A percentile compares a stretch with the other conserved stretches of the same genome.
Conservation (phyloP, 2,888 invertebrate genomes). For the Antheraea yamamai region DNA sequence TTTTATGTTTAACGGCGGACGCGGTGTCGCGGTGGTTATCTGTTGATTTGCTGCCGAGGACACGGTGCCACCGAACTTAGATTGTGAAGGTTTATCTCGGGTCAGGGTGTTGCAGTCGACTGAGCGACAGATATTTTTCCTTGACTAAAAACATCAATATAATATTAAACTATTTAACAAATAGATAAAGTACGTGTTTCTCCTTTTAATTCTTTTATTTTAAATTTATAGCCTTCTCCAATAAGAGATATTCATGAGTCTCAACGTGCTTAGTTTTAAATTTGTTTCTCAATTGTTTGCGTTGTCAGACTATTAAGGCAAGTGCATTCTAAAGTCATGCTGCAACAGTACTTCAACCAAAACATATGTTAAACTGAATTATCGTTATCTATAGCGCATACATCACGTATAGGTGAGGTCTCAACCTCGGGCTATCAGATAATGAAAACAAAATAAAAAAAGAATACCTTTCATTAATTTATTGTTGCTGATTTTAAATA, state of each 20-base stretch:
- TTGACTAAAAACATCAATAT: constrained; percentile 22
- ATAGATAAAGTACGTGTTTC: background rate
- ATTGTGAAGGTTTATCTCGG: constrained; percentile 69
- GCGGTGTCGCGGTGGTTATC: constrained; percentile 43
- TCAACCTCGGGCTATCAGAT: too few species aligned
- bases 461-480: too few species aligned
- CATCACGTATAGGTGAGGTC: too few species aligned
- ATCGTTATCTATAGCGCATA: too few species aligned
- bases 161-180: background rate
- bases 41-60: constrained; percentile 51
- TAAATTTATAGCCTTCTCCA: background rate
- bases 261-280: constrained; percentile 58
- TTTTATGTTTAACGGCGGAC: constrained; percentile 21
- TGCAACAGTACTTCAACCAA: background rate
- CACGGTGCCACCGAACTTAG: constrained; percentile 57
- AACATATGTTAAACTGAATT: too few species aligned
- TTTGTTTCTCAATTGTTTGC: constrained; percentile 55
- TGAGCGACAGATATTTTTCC: constrained; percentile 25
- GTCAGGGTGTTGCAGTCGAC: constrained; percentile 45
- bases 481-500: background rate
- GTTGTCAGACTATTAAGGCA: background rate
- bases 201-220: too few species aligned
- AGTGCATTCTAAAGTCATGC: background rate
- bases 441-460: too few species aligned
- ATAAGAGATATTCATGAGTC: constrained; percentile 16